Percentiles rank a stretch among this genome's conserved stretches.
These are phyloP conservation scores for Eunapius fragilis DNA, from an alignment of 37 sponge, comb jelly and placozoan species.

Conservation along the genomic window DNA sequence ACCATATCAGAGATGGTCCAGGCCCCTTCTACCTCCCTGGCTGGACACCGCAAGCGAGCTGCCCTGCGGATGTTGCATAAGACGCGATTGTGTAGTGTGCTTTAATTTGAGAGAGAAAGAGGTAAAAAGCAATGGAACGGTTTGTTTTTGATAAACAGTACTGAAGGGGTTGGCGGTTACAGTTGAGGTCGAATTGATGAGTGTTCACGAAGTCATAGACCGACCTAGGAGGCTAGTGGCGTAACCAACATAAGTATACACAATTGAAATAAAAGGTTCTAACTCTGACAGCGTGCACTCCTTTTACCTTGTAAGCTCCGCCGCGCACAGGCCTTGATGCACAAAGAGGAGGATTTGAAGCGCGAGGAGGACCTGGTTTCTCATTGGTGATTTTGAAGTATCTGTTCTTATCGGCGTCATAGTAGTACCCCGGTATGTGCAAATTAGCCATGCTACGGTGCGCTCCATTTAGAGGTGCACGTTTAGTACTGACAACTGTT, in stretches of 20 bases:
- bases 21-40: not conserved
- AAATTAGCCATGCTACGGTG: not conserved
- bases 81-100: not conserved
- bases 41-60: not conserved
- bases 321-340: not conserved
- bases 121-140: not conserved
- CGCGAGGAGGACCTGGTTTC: not conserved
- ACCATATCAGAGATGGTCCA: not conserved
- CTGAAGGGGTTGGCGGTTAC: not conserved
- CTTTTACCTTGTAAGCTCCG: not conserved
- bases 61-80: not conserved
- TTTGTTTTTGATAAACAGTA: not conserved
- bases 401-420: not conserved
- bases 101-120: not conserved
- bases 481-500: too few relatives aligned
- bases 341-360: not conserved
- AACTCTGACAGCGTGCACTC: too few relatives aligned
- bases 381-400: not conserved
- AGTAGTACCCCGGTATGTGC: not conserved
- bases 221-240: not conserved
- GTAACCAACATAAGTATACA: not conserved
- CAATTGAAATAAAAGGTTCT: too few relatives aligned
- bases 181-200: not conserved
- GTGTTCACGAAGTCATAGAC: not conserved
- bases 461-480: not conserved